A percentile compares a stretch with the other conserved stretches of the same genome.
These are phyloP conservation scores for Ctenopoma kingsleyae DNA, from an alignment of 2,797 vertebrate species.

Conservation along the genomic window DNA sequence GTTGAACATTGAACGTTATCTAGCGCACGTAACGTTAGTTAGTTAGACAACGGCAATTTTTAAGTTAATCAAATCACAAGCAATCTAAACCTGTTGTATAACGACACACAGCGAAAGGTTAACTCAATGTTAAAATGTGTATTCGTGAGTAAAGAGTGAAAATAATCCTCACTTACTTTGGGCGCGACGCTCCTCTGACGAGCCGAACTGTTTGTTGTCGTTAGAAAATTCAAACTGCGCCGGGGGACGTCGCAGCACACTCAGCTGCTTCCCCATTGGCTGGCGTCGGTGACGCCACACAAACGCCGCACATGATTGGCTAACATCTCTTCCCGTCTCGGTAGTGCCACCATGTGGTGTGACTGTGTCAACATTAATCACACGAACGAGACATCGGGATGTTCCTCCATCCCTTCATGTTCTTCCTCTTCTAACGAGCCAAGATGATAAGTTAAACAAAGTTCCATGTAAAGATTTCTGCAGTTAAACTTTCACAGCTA, in stretches of 20 bases:
- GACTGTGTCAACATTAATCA: background rate
- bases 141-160: background rate
- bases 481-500: no score
- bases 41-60: background rate
- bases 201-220: constrained; percentile 9
- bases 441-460: no score
- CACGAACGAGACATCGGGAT: no score
- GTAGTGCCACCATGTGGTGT: constrained; percentile 15
- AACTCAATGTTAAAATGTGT: background rate
- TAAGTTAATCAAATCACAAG: background rate
- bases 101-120: no score
- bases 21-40: no score
- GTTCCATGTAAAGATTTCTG: no score
- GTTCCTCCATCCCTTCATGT: no score
- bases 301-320: constrained; percentile 45
- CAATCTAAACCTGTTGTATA: no score
- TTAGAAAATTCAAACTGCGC: constrained; percentile 71
- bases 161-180: constrained; percentile 62
- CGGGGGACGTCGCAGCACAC: constrained; percentile 10
- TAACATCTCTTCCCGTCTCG: accelerated
- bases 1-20: no score
- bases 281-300: background rate
- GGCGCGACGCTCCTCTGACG: constrained; percentile 61
- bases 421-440: no score
- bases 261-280: constrained; percentile 63